Evolutionary conservation across 2,113 vertebrate genomes (phyloP), one percentile per base, ranked within the genome.

Genomic region (Scytalopus superciliaris): DNA sequence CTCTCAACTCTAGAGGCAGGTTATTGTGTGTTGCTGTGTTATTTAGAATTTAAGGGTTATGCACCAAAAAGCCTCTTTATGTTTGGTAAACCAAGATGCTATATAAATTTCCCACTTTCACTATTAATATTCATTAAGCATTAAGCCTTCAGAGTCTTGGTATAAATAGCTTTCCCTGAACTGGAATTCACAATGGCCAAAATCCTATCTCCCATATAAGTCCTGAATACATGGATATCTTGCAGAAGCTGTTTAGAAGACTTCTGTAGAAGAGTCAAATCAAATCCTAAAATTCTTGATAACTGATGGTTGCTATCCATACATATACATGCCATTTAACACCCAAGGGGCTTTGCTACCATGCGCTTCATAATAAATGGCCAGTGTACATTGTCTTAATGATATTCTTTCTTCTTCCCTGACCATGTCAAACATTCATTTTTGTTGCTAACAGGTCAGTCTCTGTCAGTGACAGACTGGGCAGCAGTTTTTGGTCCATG

Each of bases 101-200:
- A 69, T 30, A 78, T 89, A 80, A 92, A 86, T 62, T 68, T 92
- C 75, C 44, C 24, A 37, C 56, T 86, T 93, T 92, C 44, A 50
- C 62, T 90, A 75, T 93, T 86, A 88, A 59, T 96, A 81, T 87
- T 94, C 66, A 91, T 87, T 87, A 79, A 76, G 59, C 42, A 63
- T 89, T 42, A 64, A 78, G 45, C 33, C 44, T 89, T 87, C 59
- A 19, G 63, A 93, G 52, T 30, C 60, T 92, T 87, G 72, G 7
- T 57, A 89, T 89, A 89, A 96, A 92, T 70, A 95, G 56, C 50
- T 69, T 84, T 92, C 67, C 18, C 53, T 74, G 44, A 69, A 44
- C 4, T 39, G 44, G 52, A 91, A 84, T 90, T 93, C 42, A 57
- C n/a, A 67, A 24, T 60, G 59, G 40, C 35, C 62, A 66, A 81